Percentiles rank a stretch among this genome's conserved stretches.
Evolutionary conservation across 2,113 vertebrate species (phyloP).

Genomic region (Oriolus oriolus): DNA sequence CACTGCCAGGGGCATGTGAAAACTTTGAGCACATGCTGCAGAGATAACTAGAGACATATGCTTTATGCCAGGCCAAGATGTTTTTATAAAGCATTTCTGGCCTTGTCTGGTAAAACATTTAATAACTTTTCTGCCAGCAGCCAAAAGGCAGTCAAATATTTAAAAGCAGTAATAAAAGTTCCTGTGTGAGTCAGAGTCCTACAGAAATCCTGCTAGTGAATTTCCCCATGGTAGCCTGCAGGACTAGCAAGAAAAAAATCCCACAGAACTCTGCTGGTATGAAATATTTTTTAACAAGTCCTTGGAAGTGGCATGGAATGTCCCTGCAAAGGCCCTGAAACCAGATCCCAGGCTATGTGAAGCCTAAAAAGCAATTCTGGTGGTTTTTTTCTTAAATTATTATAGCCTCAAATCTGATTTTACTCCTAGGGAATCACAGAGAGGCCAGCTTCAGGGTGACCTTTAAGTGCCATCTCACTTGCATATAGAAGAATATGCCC

Average conservation of each 20-base stretch:
- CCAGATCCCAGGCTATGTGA: neutral
- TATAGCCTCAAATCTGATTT: neutral
- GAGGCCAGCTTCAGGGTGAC: neutral
- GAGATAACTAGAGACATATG: slow-evolving; percentile 43
- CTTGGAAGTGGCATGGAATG: neutral
- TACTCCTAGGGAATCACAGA: neutral
- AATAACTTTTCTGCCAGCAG: slow-evolving; percentile 34
- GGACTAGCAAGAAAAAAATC: neutral
- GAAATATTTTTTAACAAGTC: slow-evolving; percentile 1
- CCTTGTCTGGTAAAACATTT: slow-evolving; percentile 44
- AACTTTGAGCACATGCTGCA: neutral
- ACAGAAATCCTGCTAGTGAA: neutral
- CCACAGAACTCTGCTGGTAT: neutral
- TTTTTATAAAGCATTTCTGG: slow-evolving; percentile 39
- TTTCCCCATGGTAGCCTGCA: slow-evolving; percentile 35
- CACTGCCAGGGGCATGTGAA: slow-evolving; percentile 9
- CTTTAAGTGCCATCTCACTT: neutral
- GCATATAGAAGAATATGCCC: neutral
- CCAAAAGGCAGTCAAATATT: slow-evolving; percentile 37
- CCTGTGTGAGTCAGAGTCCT: neutral
- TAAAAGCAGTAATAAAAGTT: slow-evolving; percentile 47
- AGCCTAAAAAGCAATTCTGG: neutral
- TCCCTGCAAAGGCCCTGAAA: neutral
- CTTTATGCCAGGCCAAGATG: neutral
- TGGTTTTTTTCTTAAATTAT: neutral